phyloP scores from a whole-genome alignment of 2,113 vertebrate genomes.

The Cacatua alba region DNA sequence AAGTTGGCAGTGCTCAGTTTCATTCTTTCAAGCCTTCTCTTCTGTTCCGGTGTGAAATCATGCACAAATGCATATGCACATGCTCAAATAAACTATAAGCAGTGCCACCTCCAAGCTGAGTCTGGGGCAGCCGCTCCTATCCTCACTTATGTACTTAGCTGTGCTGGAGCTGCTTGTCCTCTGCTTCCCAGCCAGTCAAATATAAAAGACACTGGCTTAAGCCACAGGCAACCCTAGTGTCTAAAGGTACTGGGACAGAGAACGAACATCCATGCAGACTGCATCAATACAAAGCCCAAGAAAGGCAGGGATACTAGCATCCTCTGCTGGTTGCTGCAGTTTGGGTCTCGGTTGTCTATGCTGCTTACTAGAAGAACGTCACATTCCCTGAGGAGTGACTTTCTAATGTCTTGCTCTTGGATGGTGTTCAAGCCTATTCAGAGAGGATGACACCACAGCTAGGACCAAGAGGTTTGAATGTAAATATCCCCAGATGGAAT shows the following conservation, averaged over 20 bases:
- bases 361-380: background rate
- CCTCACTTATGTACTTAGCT: background rate
- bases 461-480: background rate
- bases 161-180: background rate
- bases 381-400: background rate
- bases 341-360: background rate
- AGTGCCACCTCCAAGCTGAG: background rate
- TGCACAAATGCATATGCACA: rapidly evolving
- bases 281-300: background rate
- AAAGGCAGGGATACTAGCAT: background rate
- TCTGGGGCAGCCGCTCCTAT: background rate
- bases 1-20: background rate
- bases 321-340: background rate
- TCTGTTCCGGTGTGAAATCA: background rate
- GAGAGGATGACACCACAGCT: background rate
- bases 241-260: background rate
- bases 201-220: background rate
- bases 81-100: background rate
- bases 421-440: background rate
- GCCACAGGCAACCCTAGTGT: background rate
- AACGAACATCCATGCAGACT: background rate
- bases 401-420: background rate
- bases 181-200: background rate
- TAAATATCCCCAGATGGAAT: background rate
- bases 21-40: background rate